These are phyloP conservation scores for Ciona savignyi DNA, from an alignment of 23 tunicate genomes.

Conservation along the genomic window DNA sequence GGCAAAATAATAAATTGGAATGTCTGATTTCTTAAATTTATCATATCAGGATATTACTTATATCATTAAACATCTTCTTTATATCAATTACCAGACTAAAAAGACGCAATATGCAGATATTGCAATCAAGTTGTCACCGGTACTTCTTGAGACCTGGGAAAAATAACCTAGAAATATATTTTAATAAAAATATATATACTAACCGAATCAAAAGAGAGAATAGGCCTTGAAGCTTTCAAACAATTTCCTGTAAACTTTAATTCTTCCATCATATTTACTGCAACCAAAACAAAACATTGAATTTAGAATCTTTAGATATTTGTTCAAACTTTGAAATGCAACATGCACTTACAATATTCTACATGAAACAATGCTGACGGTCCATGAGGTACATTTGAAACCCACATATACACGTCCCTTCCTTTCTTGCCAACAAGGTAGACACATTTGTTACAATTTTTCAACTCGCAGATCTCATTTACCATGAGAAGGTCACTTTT, in stretches of 20 bases:
- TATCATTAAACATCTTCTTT: too few species aligned
- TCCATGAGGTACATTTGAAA: constrained; percentile 86
- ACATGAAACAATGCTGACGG: constrained; percentile 81
- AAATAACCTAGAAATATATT: too few species aligned
- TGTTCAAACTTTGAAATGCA: neutral
- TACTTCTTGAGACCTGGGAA: too few species aligned
- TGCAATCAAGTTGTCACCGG: too few species aligned
- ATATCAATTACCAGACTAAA: too few species aligned
- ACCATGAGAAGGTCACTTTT: constrained; percentile 39
- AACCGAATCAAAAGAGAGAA: constrained; percentile 66
- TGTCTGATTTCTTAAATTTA: too few species aligned
- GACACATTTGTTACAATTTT: constrained; percentile 76
- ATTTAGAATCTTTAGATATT: neutral
- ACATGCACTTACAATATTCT: constrained; percentile 73
- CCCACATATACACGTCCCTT: constrained; percentile 76
- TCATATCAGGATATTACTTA: too few species aligned
- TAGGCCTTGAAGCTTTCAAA: constrained; percentile 67
- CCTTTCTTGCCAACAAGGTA: constrained; percentile 68
- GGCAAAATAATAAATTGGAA: too few species aligned
- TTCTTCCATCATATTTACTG: constrained; percentile 87
- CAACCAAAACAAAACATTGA: neutral
- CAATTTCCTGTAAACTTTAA: constrained; percentile 86
- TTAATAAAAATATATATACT: too few species aligned
- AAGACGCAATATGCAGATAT: too few species aligned
- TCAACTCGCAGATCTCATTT: constrained; percentile 88